Evolutionary conservation across 2,888 invertebrate genomes (phyloP).

Genomic region (Chaetoderma sp.): DNA sequence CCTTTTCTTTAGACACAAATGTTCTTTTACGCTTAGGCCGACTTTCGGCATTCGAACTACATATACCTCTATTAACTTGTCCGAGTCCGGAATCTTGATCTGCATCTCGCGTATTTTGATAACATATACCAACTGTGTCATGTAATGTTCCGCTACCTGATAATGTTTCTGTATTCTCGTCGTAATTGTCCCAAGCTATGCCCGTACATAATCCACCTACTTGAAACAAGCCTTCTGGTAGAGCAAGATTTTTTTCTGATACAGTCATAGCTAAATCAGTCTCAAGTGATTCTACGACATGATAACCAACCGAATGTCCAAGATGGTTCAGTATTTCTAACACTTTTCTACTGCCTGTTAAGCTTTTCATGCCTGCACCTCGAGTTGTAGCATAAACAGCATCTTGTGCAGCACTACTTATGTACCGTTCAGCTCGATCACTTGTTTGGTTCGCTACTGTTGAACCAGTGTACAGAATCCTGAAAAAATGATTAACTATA

Average conservation of each 20-base stretch:
- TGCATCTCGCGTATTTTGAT: conserved; percentile 10
- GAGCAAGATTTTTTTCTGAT: background rate
- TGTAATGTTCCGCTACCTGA: conserved; percentile 24
- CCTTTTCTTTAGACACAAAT: background rate
- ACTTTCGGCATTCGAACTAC: background rate
- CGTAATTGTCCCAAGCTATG: conserved; percentile 27
- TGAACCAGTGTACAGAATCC: no score
- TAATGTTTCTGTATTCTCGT: conserved; percentile 20
- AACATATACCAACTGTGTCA: conserved; percentile 30
- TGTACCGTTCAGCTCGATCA: no score
- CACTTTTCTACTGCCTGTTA: conserved; percentile 26
- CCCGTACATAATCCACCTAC: background rate
- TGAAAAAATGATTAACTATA: no score
- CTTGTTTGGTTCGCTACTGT: no score
- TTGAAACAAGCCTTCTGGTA: conserved; percentile 12
- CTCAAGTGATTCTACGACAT: conserved; percentile 15
- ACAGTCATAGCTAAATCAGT: conserved; percentile 7
- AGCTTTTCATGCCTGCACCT: conserved; percentile 18
- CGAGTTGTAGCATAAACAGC: no score
- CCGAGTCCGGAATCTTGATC: background rate
- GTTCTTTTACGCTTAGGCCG: background rate
- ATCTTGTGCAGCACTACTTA: no score
- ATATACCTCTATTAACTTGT: background rate
- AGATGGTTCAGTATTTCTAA: conserved; percentile 18
- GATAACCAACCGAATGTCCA: conserved; percentile 19